Conservation (phyloP, 2,113 vertebrate species). For the Rostratula benghalensis region DNA sequence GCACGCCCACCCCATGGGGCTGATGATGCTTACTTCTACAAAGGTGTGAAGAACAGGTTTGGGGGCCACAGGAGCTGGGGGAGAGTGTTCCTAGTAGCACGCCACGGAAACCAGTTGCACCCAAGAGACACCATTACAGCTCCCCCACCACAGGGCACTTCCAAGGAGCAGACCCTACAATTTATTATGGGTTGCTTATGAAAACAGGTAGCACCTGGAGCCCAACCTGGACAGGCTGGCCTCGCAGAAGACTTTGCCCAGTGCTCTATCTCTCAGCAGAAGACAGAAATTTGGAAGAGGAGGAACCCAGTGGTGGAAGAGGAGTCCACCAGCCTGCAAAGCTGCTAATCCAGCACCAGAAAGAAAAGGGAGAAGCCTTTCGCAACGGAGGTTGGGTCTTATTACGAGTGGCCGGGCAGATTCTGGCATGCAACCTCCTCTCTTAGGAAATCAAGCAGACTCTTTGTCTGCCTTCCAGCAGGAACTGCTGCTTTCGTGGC, state of each 20-base stretch:
- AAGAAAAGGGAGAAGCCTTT: conserved; percentile 65
- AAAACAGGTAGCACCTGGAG: background rate
- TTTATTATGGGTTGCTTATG: background rate
- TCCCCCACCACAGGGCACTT: background rate
- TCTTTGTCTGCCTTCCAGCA: conserved; percentile 75
- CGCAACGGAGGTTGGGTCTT: conserved; percentile 45
- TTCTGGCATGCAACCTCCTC: conserved; percentile 67
- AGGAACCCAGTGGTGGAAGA: background rate
- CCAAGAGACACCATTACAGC: background rate
- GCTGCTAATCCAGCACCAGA: background rate
- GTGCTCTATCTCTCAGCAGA: background rate
- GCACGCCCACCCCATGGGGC: fast-evolving
- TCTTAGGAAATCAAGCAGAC: conserved; percentile 77
- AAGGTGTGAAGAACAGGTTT: background rate
- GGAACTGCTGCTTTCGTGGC: conserved; percentile 65
- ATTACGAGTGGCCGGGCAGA: conserved; percentile 27
- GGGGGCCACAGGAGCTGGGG: fast-evolving
- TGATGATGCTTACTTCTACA: background rate
- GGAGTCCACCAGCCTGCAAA: background rate
- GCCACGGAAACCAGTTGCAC: fast-evolving
- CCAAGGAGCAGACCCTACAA: background rate
- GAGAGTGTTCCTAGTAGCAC: background rate
- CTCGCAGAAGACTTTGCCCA: background rate
- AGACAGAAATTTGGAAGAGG: background rate
- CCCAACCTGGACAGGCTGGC: background rate